phyloP scores from a whole-genome alignment of 2,888 invertebrate genomes.

The Phasia obesa region DNA sequence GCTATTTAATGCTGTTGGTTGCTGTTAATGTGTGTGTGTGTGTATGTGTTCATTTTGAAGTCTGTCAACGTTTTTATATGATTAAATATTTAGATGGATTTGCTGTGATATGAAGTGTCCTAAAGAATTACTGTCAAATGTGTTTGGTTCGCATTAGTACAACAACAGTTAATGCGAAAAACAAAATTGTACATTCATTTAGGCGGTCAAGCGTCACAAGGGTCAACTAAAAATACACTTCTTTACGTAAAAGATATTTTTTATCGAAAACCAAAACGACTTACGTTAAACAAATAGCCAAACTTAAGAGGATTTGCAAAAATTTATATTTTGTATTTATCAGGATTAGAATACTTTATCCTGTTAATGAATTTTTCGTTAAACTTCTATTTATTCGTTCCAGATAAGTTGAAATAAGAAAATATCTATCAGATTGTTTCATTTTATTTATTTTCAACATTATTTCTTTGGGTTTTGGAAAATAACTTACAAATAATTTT shows the following conservation, averaged over 20 bases:
- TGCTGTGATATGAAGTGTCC: constrained; percentile 27
- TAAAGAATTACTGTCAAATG: constrained; percentile 37
- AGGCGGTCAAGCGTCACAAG: constrained; percentile 33
- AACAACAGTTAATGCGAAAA: constrained; percentile 1
- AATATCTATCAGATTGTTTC: background rate
- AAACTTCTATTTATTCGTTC: background rate
- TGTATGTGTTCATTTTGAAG: background rate
- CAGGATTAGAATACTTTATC: constrained; percentile 31
- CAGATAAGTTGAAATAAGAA: no score
- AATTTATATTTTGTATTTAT: constrained; percentile 39
- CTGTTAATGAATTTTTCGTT: background rate
- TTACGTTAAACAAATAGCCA: background rate
- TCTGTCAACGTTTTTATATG: constrained; percentile 3
- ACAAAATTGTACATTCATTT: constrained; percentile 34
- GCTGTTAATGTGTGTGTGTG: background rate
- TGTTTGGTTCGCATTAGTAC: background rate
- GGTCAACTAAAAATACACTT: constrained; percentile 22
- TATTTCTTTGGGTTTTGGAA: no score
- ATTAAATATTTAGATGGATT: constrained; percentile 10
- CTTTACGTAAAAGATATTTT: constrained; percentile 11
- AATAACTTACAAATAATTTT: no score
- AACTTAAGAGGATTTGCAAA: constrained; percentile 41
- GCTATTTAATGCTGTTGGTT: background rate
- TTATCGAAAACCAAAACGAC: constrained; percentile 2
- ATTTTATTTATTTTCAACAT: background rate